These are phyloP conservation scores for Garra rufa DNA, from an alignment of 2,113 vertebrate genomes.

Conservation along the genomic window DNA sequence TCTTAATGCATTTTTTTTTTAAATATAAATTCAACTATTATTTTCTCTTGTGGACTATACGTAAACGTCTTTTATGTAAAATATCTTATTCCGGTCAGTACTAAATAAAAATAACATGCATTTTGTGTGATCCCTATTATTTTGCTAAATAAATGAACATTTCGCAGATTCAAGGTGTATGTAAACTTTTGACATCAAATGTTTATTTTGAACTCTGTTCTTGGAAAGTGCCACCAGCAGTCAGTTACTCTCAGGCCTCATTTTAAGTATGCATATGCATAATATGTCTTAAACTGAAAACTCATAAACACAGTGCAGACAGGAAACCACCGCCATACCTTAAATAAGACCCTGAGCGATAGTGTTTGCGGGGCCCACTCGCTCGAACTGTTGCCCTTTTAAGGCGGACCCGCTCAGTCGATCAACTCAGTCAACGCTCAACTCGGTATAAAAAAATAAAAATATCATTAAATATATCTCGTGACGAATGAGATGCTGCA, in stretches of 20 bases:
- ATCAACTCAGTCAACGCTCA: not conserved
- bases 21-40: no score
- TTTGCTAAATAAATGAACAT: no score
- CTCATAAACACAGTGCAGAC: not conserved
- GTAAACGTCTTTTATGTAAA: no score
- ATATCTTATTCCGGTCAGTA: no score
- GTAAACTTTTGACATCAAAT: no score
- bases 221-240: not conserved
- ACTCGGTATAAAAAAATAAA: not conserved
- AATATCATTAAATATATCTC: not conserved
- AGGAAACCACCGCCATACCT: not conserved
- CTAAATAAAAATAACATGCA: no score
- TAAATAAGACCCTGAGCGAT: not conserved
- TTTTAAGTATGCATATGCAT: not conserved
- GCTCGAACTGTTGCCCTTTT: constrained; percentile 59
- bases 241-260: not conserved
- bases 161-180: no score
- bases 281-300: not conserved
- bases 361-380: constrained; percentile 52
- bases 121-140: no score
- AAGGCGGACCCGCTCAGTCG: constrained; percentile 13
- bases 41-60: no score
- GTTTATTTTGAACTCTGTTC: not conserved
- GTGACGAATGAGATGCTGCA: not conserved
- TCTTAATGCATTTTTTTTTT: no score